Evolutionary conservation across 2,113 vertebrate species (phyloP).

Genomic region (Galbula dea): DNA sequence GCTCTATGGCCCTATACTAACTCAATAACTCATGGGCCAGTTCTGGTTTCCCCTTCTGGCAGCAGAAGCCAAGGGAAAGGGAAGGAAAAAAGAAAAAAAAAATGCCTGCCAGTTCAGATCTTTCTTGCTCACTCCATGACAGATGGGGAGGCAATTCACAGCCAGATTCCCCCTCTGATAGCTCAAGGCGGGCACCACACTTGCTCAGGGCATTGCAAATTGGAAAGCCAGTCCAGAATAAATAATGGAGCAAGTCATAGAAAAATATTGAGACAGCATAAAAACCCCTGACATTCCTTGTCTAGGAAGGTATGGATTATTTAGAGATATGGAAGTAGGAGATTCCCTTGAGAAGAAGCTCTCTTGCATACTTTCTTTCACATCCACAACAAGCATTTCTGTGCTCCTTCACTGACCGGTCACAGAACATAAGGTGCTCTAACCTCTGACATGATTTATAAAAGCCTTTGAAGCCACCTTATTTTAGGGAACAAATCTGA

Average conservation of each 20-base stretch:
- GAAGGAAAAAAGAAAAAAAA: neutral
- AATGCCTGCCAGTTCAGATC: conserved; percentile 4
- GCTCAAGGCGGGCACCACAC: conserved; percentile 16
- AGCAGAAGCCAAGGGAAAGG: conserved; percentile 1
- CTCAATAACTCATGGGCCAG: conserved; percentile 18
- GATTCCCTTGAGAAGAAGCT: neutral
- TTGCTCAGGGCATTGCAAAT: conserved; percentile 42
- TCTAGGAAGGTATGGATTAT: conserved; percentile 2
- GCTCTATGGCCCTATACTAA: neutral
- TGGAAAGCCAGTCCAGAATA: conserved; percentile 42
- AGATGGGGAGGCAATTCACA: conserved; percentile 59
- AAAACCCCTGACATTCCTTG: neutral
- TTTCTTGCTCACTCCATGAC: neutral
- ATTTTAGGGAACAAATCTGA: neutral
- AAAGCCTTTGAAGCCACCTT: neutral
- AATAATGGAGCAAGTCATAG: conserved; percentile 35
- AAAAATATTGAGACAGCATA: conserved; percentile 25
- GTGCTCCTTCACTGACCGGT: neutral
- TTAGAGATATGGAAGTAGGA: neutral
- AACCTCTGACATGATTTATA: neutral
- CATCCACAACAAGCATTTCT: neutral
- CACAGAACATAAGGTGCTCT: neutral
- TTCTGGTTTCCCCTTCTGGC: conserved; percentile 32
- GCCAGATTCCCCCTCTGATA: conserved; percentile 56
- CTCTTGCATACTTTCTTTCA: neutral